phyloP scores from a whole-genome alignment of 2,113 vertebrate genomes.

The Zosterops borbonicus region DNA sequence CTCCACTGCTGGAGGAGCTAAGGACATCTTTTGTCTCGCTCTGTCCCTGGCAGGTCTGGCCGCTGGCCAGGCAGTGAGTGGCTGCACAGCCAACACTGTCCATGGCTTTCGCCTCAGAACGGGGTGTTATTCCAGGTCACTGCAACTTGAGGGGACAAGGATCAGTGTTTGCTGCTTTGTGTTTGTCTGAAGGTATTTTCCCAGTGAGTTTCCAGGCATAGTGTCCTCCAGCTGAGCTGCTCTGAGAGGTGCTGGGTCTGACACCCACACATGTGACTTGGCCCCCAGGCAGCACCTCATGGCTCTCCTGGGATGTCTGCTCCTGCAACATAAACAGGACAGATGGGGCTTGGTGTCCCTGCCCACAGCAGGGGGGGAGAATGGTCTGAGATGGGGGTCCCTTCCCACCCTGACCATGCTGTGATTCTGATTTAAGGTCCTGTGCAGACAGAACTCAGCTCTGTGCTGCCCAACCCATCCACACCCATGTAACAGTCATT shows the following conservation, averaged over 20 bases:
- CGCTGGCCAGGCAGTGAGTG: background rate
- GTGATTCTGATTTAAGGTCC: background rate
- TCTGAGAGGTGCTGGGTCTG: background rate
- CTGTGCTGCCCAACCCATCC: background rate
- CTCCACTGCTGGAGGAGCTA: background rate
- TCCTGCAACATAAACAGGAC: background rate
- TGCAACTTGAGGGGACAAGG: background rate
- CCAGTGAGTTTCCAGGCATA: background rate
- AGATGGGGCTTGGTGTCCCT: background rate
- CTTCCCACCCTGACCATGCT: background rate
- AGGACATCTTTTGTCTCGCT: background rate
- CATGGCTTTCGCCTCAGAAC: fast-evolving
- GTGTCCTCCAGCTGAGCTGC: fast-evolving
- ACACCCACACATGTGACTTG: fast-evolving
- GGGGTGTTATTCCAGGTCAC: background rate
- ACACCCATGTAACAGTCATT: fast-evolving
- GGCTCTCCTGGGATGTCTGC: background rate
- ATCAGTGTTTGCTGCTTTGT: background rate
- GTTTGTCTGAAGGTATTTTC: background rate
- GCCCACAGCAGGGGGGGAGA: background rate
- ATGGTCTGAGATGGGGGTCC: background rate
- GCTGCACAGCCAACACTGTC: fast-evolving
- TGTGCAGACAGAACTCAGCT: background rate
- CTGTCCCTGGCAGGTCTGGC: no score
- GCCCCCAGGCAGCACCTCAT: background rate